A percentile compares a stretch with the other conserved stretches of the same genome.
Evolutionary conservation across 1,140 invertebrate species (phyloP).

Genomic region (Pantala flavescens): DNA sequence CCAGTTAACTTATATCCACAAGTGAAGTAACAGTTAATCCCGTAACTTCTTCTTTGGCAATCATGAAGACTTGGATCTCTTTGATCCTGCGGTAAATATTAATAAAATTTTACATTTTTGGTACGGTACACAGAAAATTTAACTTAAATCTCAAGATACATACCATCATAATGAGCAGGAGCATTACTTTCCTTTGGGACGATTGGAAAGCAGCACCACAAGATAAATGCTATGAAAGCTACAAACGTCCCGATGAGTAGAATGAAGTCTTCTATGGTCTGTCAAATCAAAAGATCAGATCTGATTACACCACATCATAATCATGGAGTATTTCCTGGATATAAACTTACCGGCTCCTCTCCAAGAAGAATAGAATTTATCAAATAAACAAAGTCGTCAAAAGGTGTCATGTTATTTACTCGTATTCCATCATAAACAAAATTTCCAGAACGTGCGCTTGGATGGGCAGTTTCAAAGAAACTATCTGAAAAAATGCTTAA

Average conservation of each 20-base stretch:
- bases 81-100: background rate
- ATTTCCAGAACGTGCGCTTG: too few relatives aligned
- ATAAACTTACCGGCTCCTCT: slow-evolving; percentile 43
- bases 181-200: slow-evolving; percentile 38
- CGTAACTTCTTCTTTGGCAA: background rate
- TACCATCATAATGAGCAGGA: background rate
- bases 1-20: too few relatives aligned
- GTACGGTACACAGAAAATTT: background rate
- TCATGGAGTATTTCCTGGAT: background rate
- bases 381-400: slow-evolving; percentile 48
- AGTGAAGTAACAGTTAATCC: too few relatives aligned
- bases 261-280: slow-evolving; percentile 52
- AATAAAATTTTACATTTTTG: background rate
- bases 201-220: slow-evolving; percentile 53
- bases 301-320: background rate
- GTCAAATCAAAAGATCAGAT: slow-evolving; percentile 25
- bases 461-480: too few relatives aligned
- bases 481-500: too few relatives aligned
- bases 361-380: slow-evolving; percentile 47
- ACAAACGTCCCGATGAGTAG: slow-evolving; percentile 48
- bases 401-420: slow-evolving; percentile 38
- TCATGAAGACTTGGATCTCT: slow-evolving; percentile 1
- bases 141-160: background rate
- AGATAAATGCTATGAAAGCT: slow-evolving; percentile 48
- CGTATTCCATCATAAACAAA: too few relatives aligned